Evolutionary conservation across 2,888 invertebrate genomes (phyloP), one percentile per base, ranked within the genome.

Genomic region (Dryobotodes eremita): DNA sequence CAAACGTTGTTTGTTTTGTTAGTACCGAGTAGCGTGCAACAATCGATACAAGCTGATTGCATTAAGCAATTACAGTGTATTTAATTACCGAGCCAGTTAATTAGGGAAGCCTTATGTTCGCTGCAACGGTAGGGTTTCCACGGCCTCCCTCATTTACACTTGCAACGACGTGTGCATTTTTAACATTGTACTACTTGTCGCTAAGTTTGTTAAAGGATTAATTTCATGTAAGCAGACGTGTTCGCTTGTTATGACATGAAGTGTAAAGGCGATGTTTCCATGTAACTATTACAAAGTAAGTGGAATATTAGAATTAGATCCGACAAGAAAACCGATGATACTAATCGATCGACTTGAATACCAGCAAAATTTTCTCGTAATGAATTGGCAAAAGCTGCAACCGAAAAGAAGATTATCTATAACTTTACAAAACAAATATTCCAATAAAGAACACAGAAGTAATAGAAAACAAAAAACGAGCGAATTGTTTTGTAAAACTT

Each of bases 21-120:
- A 81, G 75, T 80, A 80, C 66, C 74, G 69, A 82, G 82, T 87
- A 79, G 90, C 91, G 88, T 91, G 91, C 84, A 84, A 88, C 77
- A 84, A 87, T 83, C 86, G 86, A 84, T 87, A 85, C 88, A 89
- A 88, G 91, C 92, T 95, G 95, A 94, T 94, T 95, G 95, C 95
- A 95, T 95, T 95, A 95, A 95, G 93, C 95, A 96, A 96, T 96
- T 95, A 96, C 93, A 93, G 89, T 92, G 95, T 96, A 96, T 96
- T 95, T 96, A 96, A 96, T 96, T 96, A 96, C 94, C 91, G 81
- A 89, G 91, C 92, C 91, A 92, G 96, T 95, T 96, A 96, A 96
- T 96, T 96, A 96, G 92, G 89, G 96, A 96, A 96, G 94, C 96
- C 95, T 66, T 94, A 94, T 79, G 88, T 89, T 90, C 82, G 84